Evolutionary conservation across 2,888 invertebrate species (phyloP).

Genomic region (Sepiola atlantica): DNA sequence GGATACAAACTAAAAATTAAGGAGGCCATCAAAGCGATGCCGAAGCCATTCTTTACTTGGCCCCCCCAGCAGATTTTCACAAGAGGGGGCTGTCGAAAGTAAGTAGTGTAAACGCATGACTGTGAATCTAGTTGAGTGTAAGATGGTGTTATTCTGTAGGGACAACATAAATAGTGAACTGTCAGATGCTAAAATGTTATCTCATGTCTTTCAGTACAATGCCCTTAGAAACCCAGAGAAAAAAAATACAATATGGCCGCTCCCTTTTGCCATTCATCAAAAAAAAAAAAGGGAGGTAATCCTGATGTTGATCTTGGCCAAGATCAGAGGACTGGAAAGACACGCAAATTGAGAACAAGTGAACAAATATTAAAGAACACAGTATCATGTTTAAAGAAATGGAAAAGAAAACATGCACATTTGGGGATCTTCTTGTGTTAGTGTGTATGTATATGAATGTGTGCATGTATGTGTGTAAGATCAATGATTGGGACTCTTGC

Average conservation of each 20-base stretch:
- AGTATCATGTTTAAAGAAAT: slow-evolving; percentile 21
- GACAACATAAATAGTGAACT: not conserved
- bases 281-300: not conserved
- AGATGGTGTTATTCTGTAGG: not conserved
- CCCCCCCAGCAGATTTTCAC: no score
- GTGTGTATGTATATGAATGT: no score
- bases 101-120: no score
- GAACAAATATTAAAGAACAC: not conserved
- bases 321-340: not conserved
- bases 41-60: no score
- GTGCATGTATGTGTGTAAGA: no score
- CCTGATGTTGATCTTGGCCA: not conserved
- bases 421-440: no score
- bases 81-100: no score
- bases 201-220: not conserved
- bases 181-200: not conserved
- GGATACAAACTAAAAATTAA: no score
- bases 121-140: not conserved
- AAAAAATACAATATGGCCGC: not conserved
- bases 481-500: no score
- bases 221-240: slow-evolving; percentile 32
- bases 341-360: not conserved
- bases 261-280: not conserved
- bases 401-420: not conserved
- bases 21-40: no score